phyloP scores from a whole-genome alignment of 2,888 invertebrate genomes.

The Iphiclides podalirius region DNA sequence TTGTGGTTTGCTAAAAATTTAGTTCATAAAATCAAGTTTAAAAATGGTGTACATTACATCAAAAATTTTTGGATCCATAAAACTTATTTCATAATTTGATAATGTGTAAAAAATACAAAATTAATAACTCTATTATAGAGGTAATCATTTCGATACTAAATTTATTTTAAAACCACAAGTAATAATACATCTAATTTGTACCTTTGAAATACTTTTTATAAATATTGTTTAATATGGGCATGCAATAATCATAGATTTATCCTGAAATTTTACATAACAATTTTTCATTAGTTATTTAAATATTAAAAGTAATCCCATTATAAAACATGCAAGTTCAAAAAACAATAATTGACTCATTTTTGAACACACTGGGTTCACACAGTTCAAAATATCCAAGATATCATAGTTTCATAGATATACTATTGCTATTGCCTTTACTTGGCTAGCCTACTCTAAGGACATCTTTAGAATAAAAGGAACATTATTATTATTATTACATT shows the following conservation, averaged over 20 bases:
- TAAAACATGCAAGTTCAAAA: slow-evolving; percentile 14
- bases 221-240: slow-evolving; percentile 68
- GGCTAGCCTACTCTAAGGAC: slow-evolving; percentile 36
- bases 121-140: slow-evolving; percentile 38
- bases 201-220: slow-evolving; percentile 53
- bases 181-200: slow-evolving; percentile 66
- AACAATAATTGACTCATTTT: slow-evolving; percentile 38
- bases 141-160: slow-evolving; percentile 30
- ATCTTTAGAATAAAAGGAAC: slow-evolving; percentile 40
- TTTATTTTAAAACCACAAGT: slow-evolving; percentile 26
- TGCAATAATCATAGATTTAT: slow-evolving; percentile 27
- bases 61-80: slow-evolving; percentile 7
- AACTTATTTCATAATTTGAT: slow-evolving; percentile 8
- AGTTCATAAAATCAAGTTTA: background rate
- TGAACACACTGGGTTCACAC: slow-evolving; percentile 30
- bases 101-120: slow-evolving; percentile 10
- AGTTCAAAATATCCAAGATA: slow-evolving; percentile 22
- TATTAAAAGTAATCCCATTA: slow-evolving; percentile 5
- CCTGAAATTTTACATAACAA: background rate
- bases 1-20: slow-evolving; percentile 8
- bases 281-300: background rate
- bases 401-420: slow-evolving; percentile 30
- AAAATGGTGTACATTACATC: slow-evolving; percentile 3
- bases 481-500: slow-evolving; percentile 48
- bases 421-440: slow-evolving; percentile 67